These are phyloP conservation scores for Petrocephalus schoutedeni DNA, from an alignment of 2,797 vertebrate species.

Conservation along the genomic window DNA sequence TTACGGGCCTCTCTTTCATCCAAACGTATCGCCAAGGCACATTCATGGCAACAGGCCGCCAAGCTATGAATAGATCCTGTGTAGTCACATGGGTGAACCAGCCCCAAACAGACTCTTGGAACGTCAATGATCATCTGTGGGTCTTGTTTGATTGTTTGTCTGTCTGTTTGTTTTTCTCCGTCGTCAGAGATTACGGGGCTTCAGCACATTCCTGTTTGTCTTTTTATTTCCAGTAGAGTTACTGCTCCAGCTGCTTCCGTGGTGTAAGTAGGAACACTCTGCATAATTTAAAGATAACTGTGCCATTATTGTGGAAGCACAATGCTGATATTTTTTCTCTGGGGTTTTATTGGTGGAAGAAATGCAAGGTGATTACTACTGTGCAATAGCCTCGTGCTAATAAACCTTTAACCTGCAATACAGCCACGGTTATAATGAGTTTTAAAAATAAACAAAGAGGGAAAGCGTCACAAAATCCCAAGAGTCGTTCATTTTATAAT, in stretches of 20 bases:
- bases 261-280: slow-evolving; percentile 5
- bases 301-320: slow-evolving; percentile 2
- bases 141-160: slow-evolving; percentile 17
- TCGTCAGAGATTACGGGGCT: slow-evolving; percentile 12
- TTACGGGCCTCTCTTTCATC: background rate
- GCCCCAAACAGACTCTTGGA: slow-evolving; percentile 11
- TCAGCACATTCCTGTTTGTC: background rate
- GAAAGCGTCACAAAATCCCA: background rate
- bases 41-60: background rate
- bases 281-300: slow-evolving; percentile 6
- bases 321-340: background rate
- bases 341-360: background rate
- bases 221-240: background rate
- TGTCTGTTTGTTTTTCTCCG: slow-evolving; percentile 17
- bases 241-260: background rate
- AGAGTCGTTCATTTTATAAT: background rate
- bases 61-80: background rate
- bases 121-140: slow-evolving; percentile 12
- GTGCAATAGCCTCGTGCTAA: background rate
- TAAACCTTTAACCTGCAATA: slow-evolving; percentile 2
- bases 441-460: background rate
- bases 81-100: background rate
- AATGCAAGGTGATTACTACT: background rate
- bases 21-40: background rate
- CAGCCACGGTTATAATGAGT: slow-evolving; percentile 9